Conservation (phyloP, 2,888 invertebrate genomes). For the Drosophila colorata region DNA sequence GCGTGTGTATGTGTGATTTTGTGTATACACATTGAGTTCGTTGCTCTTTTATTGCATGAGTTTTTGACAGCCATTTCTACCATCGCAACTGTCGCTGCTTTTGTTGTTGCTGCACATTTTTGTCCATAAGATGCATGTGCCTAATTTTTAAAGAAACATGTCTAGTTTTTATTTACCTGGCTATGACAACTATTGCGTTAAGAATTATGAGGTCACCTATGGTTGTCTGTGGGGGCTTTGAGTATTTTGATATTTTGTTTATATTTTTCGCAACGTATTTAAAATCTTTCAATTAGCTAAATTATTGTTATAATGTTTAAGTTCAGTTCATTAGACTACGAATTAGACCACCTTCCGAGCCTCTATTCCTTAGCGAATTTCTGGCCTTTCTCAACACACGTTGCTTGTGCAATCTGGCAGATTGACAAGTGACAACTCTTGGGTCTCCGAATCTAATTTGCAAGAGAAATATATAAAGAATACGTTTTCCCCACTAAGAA, state of each 20-base stretch:
- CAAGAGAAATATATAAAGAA: not conserved
- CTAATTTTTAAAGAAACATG: not conserved
- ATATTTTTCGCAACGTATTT: no score
- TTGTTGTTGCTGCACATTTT: constrained; percentile 33
- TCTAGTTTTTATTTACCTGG: constrained; percentile 27
- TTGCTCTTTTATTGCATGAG: constrained; percentile 50
- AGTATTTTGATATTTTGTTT: no score
- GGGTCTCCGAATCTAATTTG: constrained; percentile 2
- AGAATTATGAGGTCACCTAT: not conserved
- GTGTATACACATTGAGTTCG: constrained; percentile 57
- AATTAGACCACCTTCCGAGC: not conserved
- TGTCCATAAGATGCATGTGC: constrained; percentile 21
- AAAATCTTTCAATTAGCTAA: no score
- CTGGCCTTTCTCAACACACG: constrained; percentile 66
- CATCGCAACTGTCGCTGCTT: not conserved
- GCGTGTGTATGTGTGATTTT: no score
- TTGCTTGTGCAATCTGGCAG: constrained; percentile 69
- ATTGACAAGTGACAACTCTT: constrained; percentile 68
- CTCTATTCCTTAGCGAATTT: constrained; percentile 23
- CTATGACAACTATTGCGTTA: constrained; percentile 1
- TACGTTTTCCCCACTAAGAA: constrained; percentile 11
- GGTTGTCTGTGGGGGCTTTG: no score
- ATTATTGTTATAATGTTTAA: not conserved
- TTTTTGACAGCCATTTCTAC: constrained; percentile 61
- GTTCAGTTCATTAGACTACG: not conserved